A percentile compares a stretch with the other conserved stretches of the same genome.
Evolutionary conservation across 2,113 vertebrate species (phyloP).

Genomic region (Ramphastos sulfuratus): DNA sequence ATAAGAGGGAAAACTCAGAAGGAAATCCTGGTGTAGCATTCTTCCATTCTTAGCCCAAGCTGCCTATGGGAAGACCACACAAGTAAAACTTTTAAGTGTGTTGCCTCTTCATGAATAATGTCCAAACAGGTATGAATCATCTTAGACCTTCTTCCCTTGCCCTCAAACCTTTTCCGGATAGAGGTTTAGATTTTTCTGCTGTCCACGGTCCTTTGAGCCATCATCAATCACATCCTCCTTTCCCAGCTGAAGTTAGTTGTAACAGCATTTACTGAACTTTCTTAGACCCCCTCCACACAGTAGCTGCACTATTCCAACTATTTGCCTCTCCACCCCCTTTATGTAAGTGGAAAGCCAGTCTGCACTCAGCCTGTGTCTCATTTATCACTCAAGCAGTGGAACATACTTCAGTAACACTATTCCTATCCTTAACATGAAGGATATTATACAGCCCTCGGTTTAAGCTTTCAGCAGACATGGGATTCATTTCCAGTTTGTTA

Average conservation of each 20-base stretch:
- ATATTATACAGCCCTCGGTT: conserved; percentile 49
- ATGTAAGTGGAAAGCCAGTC: conserved; percentile 12
- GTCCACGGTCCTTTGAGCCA: not conserved
- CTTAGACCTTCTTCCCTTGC: not conserved
- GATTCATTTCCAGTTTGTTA: conserved; percentile 41
- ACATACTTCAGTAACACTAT: conserved; percentile 36
- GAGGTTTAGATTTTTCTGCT: not conserved
- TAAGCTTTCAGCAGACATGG: not conserved
- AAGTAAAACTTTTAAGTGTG: not conserved
- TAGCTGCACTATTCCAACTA: conserved; percentile 13
- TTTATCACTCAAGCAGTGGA: conserved; percentile 27
- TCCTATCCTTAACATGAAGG: conserved; percentile 13
- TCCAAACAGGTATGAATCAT: not conserved
- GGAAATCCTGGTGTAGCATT: not conserved
- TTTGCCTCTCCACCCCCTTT: conserved; percentile 1
- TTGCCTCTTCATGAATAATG: not conserved
- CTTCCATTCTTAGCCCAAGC: not conserved
- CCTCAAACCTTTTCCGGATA: not conserved
- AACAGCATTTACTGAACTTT: not conserved
- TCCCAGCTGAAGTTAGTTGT: not conserved
- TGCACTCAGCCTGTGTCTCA: conserved; percentile 2
- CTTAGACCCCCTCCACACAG: not conserved
- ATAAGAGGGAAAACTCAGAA: conserved; percentile 10
- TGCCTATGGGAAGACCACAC: not conserved
- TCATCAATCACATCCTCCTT: accelerated